These are phyloP conservation scores for Empidonax alnorum DNA, from an alignment of 2,113 vertebrate genomes.

Conservation along the genomic window DNA sequence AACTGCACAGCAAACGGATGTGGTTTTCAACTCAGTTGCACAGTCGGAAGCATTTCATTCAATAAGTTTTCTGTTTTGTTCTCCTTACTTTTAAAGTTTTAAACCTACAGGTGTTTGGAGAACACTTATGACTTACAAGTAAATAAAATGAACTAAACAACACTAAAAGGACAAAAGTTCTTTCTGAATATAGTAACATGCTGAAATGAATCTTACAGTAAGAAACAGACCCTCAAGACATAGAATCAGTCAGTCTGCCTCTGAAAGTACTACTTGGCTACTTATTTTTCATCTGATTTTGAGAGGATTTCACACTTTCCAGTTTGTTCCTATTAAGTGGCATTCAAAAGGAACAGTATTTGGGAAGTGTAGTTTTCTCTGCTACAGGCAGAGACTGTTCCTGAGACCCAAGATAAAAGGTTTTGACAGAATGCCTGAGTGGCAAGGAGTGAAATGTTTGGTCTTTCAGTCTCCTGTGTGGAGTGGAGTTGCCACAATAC, in stretches of 20 bases:
- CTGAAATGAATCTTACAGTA: neutral
- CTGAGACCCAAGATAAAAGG: neutral
- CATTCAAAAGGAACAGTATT: neutral
- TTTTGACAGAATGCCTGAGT: neutral
- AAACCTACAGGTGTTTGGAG: neutral
- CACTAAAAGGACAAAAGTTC: neutral
- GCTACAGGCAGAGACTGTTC: neutral
- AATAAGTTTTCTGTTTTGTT: neutral
- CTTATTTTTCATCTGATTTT: neutral
- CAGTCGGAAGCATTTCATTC: neutral
- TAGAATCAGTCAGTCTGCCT: neutral
- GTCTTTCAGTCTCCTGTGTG: neutral
- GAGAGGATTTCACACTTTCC: neutral
- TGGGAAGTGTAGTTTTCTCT: neutral
- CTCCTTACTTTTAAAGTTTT: neutral
- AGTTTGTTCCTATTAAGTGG: neutral
- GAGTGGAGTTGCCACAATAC: neutral
- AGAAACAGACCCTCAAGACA: neutral
- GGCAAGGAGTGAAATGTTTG: neutral
- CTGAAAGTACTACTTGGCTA: neutral
- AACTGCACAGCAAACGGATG: neutral
- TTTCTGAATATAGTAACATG: neutral
- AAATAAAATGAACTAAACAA: neutral
- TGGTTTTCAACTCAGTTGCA: neutral
- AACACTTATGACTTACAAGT: neutral